These are phyloP conservation scores for Argynnis bischoffii DNA, from an alignment of 2,888 invertebrate genomes.

Conservation along the genomic window DNA sequence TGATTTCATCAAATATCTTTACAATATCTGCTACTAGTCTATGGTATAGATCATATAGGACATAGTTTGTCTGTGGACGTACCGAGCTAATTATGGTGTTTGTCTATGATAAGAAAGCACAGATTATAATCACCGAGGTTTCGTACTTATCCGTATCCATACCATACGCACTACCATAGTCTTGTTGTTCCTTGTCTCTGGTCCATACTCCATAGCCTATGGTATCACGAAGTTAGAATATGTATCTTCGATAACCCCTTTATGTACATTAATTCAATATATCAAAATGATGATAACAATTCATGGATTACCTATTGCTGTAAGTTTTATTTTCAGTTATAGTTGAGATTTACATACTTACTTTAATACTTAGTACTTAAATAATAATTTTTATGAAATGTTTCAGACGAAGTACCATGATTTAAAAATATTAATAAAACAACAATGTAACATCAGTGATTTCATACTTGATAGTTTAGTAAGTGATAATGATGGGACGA, in stretches of 20 bases:
- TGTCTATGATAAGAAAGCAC: too few relatives aligned
- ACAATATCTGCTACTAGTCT: too few relatives aligned
- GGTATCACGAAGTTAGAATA: background rate
- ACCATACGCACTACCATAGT: too few relatives aligned
- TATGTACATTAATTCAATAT: background rate
- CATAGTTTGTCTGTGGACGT: too few relatives aligned
- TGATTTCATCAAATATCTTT: too few relatives aligned
- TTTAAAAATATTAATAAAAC: conserved; percentile 60
- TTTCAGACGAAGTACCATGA: conserved; percentile 66
- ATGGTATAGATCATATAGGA: too few relatives aligned
- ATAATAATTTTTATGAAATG: background rate
- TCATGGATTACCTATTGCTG: conserved; percentile 62
- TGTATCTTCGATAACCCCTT: too few relatives aligned
- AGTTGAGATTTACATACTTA: background rate
- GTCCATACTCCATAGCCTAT: too few relatives aligned
- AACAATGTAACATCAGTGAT: conserved; percentile 63
- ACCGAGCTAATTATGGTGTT: too few relatives aligned
- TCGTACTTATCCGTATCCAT: too few relatives aligned
- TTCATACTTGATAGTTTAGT: conserved; percentile 67
- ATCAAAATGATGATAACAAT: conserved; percentile 72
- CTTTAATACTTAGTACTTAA: background rate
- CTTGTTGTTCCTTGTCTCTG: too few relatives aligned
- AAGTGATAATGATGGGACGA: conserved; percentile 53
- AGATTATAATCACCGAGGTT: too few relatives aligned
- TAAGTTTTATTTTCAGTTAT: conserved; percentile 43